Evolutionary conservation across 2,113 vertebrate species (phyloP).

Genomic region (Leucopsar rothschildi): DNA sequence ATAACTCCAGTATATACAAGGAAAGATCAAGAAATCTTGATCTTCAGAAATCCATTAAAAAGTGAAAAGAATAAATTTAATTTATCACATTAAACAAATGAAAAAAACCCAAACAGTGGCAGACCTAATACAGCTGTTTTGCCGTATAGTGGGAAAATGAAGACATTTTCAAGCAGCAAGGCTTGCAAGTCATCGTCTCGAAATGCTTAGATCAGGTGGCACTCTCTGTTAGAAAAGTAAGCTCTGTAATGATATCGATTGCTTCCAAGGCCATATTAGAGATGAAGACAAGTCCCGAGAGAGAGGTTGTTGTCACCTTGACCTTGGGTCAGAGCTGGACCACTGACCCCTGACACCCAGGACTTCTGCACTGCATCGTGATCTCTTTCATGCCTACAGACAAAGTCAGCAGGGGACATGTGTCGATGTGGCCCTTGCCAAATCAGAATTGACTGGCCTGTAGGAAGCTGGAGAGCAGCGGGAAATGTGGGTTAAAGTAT

Average conservation of each 20-base stretch:
- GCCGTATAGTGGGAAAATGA: constrained; percentile 49
- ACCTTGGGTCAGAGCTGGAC: constrained; percentile 85
- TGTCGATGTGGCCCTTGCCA: constrained; percentile 76
- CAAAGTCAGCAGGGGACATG: constrained; percentile 72
- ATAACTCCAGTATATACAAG: background rate
- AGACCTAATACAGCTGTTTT: constrained; percentile 18
- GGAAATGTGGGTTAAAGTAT: constrained; percentile 92
- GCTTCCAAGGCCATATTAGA: constrained; percentile 81
- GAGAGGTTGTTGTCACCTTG: constrained; percentile 86
- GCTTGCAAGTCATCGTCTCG: background rate
- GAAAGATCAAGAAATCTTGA: background rate
- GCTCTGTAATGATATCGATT: constrained; percentile 89
- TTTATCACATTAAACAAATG: constrained; percentile 20
- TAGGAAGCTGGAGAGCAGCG: constrained; percentile 76
- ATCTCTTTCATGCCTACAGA: constrained; percentile 69
- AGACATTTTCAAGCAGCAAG: constrained; percentile 60
- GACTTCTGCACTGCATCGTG: constrained; percentile 57
- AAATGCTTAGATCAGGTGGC: constrained; percentile 74
- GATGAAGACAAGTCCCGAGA: constrained; percentile 80
- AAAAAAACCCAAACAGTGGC: background rate
- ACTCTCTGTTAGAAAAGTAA: constrained; percentile 62
- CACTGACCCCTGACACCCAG: constrained; percentile 75
- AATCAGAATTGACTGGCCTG: constrained; percentile 87
- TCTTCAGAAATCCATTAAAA: constrained; percentile 3
- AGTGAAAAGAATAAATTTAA: constrained; percentile 25